Evolutionary conservation across 1,140 invertebrate genomes (phyloP).

Genomic region (Caenorhabditis latens): DNA sequence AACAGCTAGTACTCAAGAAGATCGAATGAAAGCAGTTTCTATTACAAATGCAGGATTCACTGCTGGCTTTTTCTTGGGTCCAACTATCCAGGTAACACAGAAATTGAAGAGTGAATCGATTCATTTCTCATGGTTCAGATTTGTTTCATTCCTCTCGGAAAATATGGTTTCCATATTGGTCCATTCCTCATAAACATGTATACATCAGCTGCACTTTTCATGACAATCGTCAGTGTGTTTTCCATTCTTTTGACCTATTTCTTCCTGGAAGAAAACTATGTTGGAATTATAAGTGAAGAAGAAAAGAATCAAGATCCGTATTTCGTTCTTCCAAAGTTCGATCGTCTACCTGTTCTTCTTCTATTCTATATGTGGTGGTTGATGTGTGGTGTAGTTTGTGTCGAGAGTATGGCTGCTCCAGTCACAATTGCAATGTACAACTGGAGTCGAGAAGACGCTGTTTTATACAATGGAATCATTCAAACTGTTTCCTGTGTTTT

Average conservation of each 20-base stretch:
- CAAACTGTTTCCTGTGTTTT: constrained; percentile 57
- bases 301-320: constrained; percentile 48
- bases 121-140: neutral
- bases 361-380: constrained; percentile 55
- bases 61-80: constrained; percentile 53
- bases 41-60: constrained; percentile 50
- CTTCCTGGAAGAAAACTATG: constrained; percentile 38
- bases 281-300: constrained; percentile 39
- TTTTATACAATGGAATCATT: constrained; percentile 64
- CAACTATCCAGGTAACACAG: constrained; percentile 7
- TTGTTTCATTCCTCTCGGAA: constrained; percentile 56
- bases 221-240: constrained; percentile 15
- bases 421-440: constrained; percentile 66
- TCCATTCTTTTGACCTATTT: constrained; percentile 48
- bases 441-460: constrained; percentile 63
- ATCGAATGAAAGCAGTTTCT: constrained; percentile 53
- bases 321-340: constrained; percentile 41
- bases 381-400: constrained; percentile 49
- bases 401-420: constrained; percentile 61
- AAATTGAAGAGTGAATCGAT: too few relatives aligned
- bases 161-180: constrained; percentile 38
- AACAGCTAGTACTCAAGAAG: constrained; percentile 53
- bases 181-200: constrained; percentile 57
- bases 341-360: constrained; percentile 31
- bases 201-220: constrained; percentile 54